Base-by-base conservation (phyloP, 2,888 invertebrate genomes). In the Oscheius sp. region DNA sequence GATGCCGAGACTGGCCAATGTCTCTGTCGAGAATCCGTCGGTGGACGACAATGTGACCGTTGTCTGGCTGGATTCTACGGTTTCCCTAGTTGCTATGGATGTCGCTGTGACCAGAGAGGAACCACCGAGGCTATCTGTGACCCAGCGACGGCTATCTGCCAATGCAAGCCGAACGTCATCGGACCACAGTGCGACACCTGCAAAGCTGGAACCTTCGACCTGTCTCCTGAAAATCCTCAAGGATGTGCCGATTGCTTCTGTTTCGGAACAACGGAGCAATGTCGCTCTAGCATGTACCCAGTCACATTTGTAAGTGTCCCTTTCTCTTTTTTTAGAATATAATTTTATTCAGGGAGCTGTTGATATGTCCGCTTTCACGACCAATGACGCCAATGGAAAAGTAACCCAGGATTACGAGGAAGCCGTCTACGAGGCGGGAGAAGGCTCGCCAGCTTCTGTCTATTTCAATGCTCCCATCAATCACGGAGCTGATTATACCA, bases 161-260 rank as follows among this genome's bases (percentile, higher is more conserved):
- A 92, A 89, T 95, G 95, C 89, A 95, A 95, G 78, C 53, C 53
- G 46, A 92, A 94, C 82, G 93, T 93, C 0, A 91, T 92, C 3
- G 94, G 94, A 1, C 90, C 92, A 74, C 92, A 92, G 9, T 99
- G 98, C 88, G 93, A 94, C 84, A 91, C 92, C 0, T 99, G 98
- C 89, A 92, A 92, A 78, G 93, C 94, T 45, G 95, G 95, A 18
- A 94, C 94, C 3, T 99, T 95, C 90, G 93, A 96, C 89, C 91
- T 99, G 43, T 93, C 95, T 89, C 91, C 92, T 1, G 91, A 90
- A 71, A 95, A 97, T 89, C 93, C 93, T 0, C 92, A 93, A 1
- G 99, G 98, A 0, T 99, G 98, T 88, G 95, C 95, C 0, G 93
- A 94, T 83, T 99, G 99, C 88, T 97, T 95, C 92, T 99, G 99